Conservation (phyloP, 23 tunicate species). For the Ascidia mentula region DNA sequence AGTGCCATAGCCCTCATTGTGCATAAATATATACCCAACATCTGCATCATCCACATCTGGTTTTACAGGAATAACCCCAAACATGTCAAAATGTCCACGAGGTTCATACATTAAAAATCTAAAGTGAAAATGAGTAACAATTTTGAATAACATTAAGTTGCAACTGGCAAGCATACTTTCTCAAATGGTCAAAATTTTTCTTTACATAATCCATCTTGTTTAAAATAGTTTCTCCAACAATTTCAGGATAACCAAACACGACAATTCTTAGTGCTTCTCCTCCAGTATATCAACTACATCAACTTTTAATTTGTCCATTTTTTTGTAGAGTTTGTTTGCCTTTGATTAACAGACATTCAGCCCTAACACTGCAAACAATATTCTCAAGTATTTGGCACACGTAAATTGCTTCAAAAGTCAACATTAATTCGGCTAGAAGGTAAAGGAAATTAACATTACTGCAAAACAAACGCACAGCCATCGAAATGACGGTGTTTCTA, state of each 20-base stretch:
- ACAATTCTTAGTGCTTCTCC: constrained; percentile 57
- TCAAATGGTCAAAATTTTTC: constrained; percentile 39
- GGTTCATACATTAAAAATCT: constrained; percentile 50
- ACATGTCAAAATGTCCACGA: constrained; percentile 66
- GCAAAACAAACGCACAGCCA: no score
- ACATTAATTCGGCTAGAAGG: no score
- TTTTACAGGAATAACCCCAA: constrained; percentile 36
- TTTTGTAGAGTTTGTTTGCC: no score
- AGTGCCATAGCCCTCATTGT: constrained; percentile 60
- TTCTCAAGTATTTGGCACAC: no score
- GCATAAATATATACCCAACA: constrained; percentile 57
- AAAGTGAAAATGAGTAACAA: not conserved
- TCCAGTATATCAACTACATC: constrained; percentile 63
- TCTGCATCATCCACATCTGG: constrained; percentile 55
- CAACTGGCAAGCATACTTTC: constrained; percentile 14
- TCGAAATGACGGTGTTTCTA: no score
- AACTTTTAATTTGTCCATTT: not conserved
- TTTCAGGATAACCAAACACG: constrained; percentile 39
- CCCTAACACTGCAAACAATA: not conserved
- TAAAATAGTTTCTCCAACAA: constrained; percentile 50
- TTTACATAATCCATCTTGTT: constrained; percentile 30
- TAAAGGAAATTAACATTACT: no score
- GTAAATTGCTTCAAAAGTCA: no score
- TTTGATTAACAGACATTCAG: not conserved
- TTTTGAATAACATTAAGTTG: not conserved